phyloP scores from a whole-genome alignment of 2,113 vertebrate genomes.

The Alexandromys fortis region DNA sequence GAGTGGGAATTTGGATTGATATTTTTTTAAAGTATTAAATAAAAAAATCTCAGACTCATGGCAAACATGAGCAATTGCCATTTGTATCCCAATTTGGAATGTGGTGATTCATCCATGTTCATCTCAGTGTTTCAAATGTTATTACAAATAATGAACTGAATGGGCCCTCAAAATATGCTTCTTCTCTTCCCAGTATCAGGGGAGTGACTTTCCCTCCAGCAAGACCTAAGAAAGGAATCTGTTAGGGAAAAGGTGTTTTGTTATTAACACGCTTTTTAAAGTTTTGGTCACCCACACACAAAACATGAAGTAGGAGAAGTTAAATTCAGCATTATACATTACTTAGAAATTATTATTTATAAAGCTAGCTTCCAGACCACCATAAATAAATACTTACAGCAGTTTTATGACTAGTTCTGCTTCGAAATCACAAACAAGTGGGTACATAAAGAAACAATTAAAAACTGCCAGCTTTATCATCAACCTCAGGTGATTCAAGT shows the following conservation, averaged over 20 bases:
- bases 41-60: background rate
- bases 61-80: background rate
- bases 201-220: conserved; percentile 14
- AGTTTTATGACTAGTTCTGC: background rate
- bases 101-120: conserved; percentile 36
- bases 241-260: background rate
- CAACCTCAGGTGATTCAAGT: background rate
- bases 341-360: background rate
- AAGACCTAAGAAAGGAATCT: background rate
- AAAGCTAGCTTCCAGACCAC: background rate
- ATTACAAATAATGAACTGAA: conserved; percentile 49
- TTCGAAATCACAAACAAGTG: background rate
- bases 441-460: background rate
- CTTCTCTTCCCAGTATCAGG: background rate
- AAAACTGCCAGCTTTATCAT: background rate
- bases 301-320: background rate
- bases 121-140: background rate
- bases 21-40: too few relatives aligned
- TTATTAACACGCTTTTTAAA: conserved; percentile 28
- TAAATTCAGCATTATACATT: background rate
- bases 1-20: too few relatives aligned
- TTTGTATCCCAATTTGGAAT: conserved; percentile 10
- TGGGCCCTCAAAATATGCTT: background rate
- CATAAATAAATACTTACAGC: background rate
- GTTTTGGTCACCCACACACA: background rate